A percentile compares a stretch with the other conserved stretches of the same genome.
These are phyloP conservation scores for Tipula confusa DNA, from an alignment of 2,888 invertebrate species.

Conservation along the genomic window DNA sequence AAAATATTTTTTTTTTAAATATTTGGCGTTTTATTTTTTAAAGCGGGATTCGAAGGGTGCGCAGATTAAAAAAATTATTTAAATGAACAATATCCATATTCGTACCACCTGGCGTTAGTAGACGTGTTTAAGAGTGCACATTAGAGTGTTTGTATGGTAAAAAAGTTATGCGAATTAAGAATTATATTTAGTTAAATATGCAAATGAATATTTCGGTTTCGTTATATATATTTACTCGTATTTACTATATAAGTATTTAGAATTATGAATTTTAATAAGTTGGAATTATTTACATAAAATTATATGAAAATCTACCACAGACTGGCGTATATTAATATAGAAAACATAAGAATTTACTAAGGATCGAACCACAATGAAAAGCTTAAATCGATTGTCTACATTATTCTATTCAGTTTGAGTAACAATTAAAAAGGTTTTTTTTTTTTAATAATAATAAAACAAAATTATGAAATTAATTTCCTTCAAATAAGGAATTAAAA, in stretches of 20 bases:
- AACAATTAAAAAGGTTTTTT: neutral
- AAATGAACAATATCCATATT: neutral
- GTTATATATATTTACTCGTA: too few species aligned
- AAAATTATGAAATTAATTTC: neutral
- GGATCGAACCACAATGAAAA: too few species aligned
- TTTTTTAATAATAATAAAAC: neutral
- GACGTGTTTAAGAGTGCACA: slow-evolving; percentile 27
- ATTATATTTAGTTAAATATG: slow-evolving; percentile 26
- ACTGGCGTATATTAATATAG: neutral
- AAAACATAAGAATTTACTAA: too few species aligned
- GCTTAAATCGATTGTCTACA: too few species aligned
- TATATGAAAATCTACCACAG: neutral
- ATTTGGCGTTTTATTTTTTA: neutral
- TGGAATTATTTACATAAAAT: neutral
- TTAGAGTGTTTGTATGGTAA: neutral
- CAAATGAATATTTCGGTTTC: neutral
- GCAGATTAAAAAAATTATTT: neutral
- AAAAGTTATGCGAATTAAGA: neutral
- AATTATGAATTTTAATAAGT: neutral
- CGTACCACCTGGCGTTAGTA: slow-evolving; percentile 14
- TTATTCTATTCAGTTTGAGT: neutral
- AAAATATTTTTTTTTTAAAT: neutral
- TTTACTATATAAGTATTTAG: neutral
- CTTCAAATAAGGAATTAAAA: neutral
- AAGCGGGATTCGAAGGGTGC: neutral